Evolutionary conservation across 2,797 vertebrate species (phyloP).

Genomic region (Sarcoramphus papa): DNA sequence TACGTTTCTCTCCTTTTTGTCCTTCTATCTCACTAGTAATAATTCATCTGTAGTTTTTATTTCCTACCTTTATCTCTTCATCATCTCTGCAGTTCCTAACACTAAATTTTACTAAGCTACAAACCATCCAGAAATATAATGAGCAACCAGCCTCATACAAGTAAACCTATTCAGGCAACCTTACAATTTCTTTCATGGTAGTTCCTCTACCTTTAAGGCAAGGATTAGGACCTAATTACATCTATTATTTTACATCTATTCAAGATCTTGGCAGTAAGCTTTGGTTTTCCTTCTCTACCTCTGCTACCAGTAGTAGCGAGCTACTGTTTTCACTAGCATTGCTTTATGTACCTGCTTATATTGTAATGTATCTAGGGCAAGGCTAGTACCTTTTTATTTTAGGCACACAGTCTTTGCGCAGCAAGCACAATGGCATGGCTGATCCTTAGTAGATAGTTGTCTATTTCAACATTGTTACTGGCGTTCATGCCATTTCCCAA

Average conservation of each 20-base stretch:
- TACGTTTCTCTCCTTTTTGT: not conserved
- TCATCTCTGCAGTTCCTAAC: not conserved
- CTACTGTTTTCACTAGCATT: not conserved
- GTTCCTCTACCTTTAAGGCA: not conserved
- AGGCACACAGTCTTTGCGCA: not conserved
- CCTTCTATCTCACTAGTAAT: not conserved
- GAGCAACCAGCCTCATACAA: not conserved
- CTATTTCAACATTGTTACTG: not conserved
- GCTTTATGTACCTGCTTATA: not conserved
- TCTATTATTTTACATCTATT: not conserved
- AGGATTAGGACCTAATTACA: not conserved
- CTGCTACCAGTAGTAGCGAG: not conserved
- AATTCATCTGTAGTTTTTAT: not conserved
- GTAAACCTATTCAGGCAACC: not conserved
- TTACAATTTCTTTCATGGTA: not conserved
- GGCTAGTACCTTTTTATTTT: not conserved
- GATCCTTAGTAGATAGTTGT: not conserved
- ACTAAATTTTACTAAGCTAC: not conserved
- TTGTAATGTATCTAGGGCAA: not conserved
- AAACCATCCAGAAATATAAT: not conserved
- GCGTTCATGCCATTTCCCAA: not conserved
- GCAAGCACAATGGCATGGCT: fast-evolving
- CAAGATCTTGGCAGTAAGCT: not conserved
- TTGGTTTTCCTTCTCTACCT: not conserved
- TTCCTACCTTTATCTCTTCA: not conserved